Base-by-base conservation (phyloP, 2,888 invertebrate genomes). In the Scelioninae gen. 1 region DNA sequence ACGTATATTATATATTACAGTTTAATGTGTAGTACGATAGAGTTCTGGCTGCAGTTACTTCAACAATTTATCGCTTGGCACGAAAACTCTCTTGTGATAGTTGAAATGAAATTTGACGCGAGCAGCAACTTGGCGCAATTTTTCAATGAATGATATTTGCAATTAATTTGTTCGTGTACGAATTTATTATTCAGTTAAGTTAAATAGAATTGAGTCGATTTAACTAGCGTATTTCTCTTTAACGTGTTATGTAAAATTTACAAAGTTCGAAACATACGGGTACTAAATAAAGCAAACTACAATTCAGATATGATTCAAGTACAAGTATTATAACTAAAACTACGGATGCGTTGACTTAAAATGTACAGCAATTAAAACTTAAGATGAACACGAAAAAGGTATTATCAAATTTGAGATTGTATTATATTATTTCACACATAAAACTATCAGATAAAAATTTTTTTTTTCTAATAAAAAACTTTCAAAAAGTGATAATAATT, bases 101-200 rank as follows among this genome's bases (percentile, higher is more conserved):
- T 51, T 51, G 29, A 4, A 29, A 58, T 45, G 8, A 45, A 62
- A 29, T 45, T 62, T 49, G 32, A 32, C 32, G 34, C 29, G 34
- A 69, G 23, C 9, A 11, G 29, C 53, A 60, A 29, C 23, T 53
- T 15, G 55, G 32, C 10, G 32, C 8, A 34, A 49, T 72, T 62
- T 72, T 72, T 62, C 51, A 5, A 51, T 71, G 13, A 51, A 71
- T 71, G 38, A 31, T 60, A 71, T 69, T 69, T 47, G 47, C 56
- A 34, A 55, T 60, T 71, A 56, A 58, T 71, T 60, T 49, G 51
- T 60, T 13, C 16, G 29, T 53, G 51, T 43, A 62, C 62, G 43
- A 72, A 43, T 62, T 72, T 51, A 32, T 43, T 43, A 62, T 62
- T 43, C 6, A 63, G 43, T 74, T 63, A 62, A 55, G 29, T 45